phyloP scores from a whole-genome alignment of 2,888 invertebrate species.

The Pheosia gnoma region DNA sequence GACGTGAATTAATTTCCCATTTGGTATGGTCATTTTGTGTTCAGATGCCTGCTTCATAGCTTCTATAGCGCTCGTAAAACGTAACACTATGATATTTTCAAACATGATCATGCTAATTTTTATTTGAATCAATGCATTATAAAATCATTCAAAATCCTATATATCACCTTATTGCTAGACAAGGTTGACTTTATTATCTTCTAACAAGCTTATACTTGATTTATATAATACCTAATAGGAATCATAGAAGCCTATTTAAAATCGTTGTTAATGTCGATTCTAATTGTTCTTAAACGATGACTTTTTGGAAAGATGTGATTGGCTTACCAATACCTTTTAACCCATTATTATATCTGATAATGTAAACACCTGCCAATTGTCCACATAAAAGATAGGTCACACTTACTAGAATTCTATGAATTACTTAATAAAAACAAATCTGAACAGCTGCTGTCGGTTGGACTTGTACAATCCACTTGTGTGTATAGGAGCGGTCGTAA shows the following conservation, averaged over 20 bases:
- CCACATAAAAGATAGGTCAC: not conserved
- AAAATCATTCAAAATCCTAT: not conserved
- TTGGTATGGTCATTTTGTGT: conserved; percentile 21
- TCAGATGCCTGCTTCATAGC: not conserved
- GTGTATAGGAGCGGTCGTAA: conserved; percentile 53
- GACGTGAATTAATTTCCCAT: conserved; percentile 16
- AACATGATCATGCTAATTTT: not conserved
- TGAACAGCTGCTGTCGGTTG: conserved; percentile 30
- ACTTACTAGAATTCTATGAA: conserved; percentile 4
- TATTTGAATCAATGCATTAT: not conserved
- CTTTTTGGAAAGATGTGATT: too few species aligned
- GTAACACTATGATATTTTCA: not conserved
- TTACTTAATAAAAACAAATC: conserved; percentile 10
- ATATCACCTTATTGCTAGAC: too few species aligned
- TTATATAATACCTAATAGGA: too few species aligned
- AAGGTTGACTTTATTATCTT: too few species aligned
- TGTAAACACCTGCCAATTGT: not conserved
- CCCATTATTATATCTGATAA: not conserved
- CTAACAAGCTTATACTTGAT: too few species aligned
- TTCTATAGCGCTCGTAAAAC: conserved; percentile 1
- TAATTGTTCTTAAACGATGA: too few species aligned
- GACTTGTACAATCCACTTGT: conserved; percentile 33
- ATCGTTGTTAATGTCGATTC: too few species aligned
- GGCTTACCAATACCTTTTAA: too few species aligned
- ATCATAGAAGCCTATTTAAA: too few species aligned